Percentiles rank a stretch among this genome's conserved stretches.
These are phyloP conservation scores for Pangasius mekongensis DNA, from an alignment of 2,797 vertebrate genomes.

Conservation along the genomic window DNA sequence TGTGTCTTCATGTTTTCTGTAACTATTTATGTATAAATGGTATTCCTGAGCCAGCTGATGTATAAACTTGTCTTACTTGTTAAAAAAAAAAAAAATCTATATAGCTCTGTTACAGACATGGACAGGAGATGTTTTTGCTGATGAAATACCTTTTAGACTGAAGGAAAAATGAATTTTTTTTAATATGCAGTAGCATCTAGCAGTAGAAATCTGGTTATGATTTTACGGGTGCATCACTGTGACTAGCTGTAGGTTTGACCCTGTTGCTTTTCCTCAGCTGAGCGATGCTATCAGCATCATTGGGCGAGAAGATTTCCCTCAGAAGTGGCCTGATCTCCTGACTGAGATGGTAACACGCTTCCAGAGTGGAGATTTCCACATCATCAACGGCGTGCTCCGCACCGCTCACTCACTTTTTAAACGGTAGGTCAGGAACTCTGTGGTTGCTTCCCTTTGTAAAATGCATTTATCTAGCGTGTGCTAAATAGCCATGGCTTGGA, in stretches of 20 bases:
- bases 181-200: neutral
- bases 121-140: neutral
- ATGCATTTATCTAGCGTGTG: neutral
- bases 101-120: neutral
- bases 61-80: neutral
- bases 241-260: neutral
- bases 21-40: neutral
- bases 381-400: conserved; percentile 95
- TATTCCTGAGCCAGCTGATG: neutral
- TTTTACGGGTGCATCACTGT: neutral
- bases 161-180: neutral
- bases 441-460: neutral
- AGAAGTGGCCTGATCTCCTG: conserved; percentile 96
- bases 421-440: conserved; percentile 74
- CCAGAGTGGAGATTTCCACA: conserved; percentile 95
- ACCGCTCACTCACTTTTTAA: conserved; percentile 98
- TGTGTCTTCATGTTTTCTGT: neutral
- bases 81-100: neutral
- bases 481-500: neutral
- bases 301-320: conserved; percentile 95
- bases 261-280: conserved; percentile 73
- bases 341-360: conserved; percentile 98
- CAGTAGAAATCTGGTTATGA: neutral
- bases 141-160: neutral
- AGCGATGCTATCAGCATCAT: conserved; percentile 99